Base-by-base conservation (phyloP, 2,113 vertebrate species). In the Cyprinus carpio region DNA sequence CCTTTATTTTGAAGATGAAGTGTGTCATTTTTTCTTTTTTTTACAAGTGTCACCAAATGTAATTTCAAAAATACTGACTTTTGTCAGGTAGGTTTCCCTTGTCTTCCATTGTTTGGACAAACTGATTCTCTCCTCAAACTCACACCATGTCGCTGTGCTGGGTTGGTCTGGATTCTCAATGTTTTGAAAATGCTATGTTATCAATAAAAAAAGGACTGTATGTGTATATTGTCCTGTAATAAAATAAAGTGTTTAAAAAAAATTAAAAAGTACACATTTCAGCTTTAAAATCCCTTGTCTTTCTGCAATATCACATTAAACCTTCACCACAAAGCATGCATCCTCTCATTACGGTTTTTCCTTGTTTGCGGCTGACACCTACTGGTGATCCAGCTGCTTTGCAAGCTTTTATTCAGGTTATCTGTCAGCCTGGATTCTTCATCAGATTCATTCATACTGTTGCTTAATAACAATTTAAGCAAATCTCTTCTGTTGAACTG, bases 361-460 rank as follows among this genome's bases (percentile, higher is more conserved):
- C 13, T 78, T 46, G 84, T 40, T 81, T 80, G 23, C 46, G 12
- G 74, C 5, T 89, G 90, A 84, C 90, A 87, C 85, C 90, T 90
- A 81, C 77, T 90, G 88, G 87, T 54, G 27, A 31, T 18, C 27
- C 23, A 37, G 58, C 31, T 4, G 11, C 29, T 77, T 60, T 86
- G 67, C 82, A 87, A 4, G 31, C 10, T 15, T 20, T 27, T 43
- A 10, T 58, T 83, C 23, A 15, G 12, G 12, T 15, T n/a, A 23
- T 2, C 27, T 43, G 78, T 80, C 31, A 25, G 58, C 1, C 25
- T 23, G 56, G 40, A 75, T 80, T 49, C 43, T 29, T 23, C 13
- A 51, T 87, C 4, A 1, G 65, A 40, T 54, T 46, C 49, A 27
- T 64, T 62, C 15, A 11, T 27, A 23, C n/a, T 75, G 34, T 25